Conservation (phyloP, 37 sponge, comb jelly and placozoan species). For the Bolinopsis microptera region DNA sequence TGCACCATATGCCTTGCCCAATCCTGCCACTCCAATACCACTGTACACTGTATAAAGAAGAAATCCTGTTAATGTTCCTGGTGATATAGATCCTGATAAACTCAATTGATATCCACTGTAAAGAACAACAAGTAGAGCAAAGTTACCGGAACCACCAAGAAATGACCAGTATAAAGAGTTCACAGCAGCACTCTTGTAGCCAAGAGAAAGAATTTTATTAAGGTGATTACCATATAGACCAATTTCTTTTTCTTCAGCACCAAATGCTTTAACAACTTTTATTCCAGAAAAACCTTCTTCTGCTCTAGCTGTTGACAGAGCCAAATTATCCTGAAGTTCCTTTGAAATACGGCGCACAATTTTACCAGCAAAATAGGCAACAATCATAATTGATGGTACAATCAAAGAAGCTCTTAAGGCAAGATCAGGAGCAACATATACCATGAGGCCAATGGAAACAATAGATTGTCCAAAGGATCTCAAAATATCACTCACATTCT, state of each 20-base stretch:
- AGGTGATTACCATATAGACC: not conserved
- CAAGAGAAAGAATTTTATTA: constrained; percentile 13
- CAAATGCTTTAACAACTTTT: constrained; percentile 61
- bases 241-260: constrained; percentile 44
- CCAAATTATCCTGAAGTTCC: constrained; percentile 24
- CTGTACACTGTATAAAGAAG: constrained; percentile 63
- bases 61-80: constrained; percentile 51
- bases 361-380: constrained; percentile 47
- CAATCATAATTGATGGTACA: constrained; percentile 54
- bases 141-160: constrained; percentile 62
- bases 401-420: constrained; percentile 42
- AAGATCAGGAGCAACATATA: constrained; percentile 66
- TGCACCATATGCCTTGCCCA: constrained; percentile 60
- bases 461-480: constrained; percentile 64
- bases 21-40: constrained; percentile 56
- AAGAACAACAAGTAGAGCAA: constrained; percentile 21
- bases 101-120: constrained; percentile 54
- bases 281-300: constrained; percentile 66
- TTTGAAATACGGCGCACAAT: not conserved
- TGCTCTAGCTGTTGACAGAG: constrained; percentile 39
- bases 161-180: constrained; percentile 61
- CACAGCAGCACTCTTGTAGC: constrained; percentile 41
- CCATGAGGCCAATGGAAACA: constrained; percentile 65
- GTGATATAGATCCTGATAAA: constrained; percentile 3
- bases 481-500: constrained; percentile 67